Evolutionary conservation across 1,140 invertebrate species (phyloP), one percentile per base, ranked within the genome.

Genomic region (Hyles euphorbiae): DNA sequence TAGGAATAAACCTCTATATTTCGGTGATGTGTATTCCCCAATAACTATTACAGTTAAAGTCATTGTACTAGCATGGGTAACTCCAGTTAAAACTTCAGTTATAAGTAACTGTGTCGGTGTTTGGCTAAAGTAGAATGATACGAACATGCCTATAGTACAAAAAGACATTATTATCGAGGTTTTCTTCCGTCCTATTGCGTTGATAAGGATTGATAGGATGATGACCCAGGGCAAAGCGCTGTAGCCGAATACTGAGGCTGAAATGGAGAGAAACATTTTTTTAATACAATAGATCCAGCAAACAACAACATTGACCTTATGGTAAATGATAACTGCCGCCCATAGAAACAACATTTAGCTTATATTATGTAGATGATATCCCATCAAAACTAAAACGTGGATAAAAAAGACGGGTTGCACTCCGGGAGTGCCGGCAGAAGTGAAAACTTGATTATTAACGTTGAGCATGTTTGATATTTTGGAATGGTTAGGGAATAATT

Each of bases 1-100:
- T 1, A 56, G 36, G 34, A 67, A 60, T 5, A 63, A 12, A 7
- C 65, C 65, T 51, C 65, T 52, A 43, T 63, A 54, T 53, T 67
- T 63, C 8, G 61, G 54, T 0, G 58, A 60, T 3, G 57, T 47
- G 32, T 58, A 67, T 55, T 67, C 65, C 0, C 50, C 40, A n/a
- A 65, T 46, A 8, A 63, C 45, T 10, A 63, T 48, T 2, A 60
- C 43, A 1, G 57, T 54, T n/a, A 51, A 43, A 0, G 60, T 63
- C 6, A 58, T 45, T 12, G 34, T 40, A 0, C 36, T n/a, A 9
- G 45, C 61, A 8, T 49, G 12, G 3, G 43, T 54, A 1, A 57
- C 45, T 22, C 65, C 65, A 7, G 50, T 46, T 11, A 67, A 10
- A 0, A 58, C 34, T 54, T 63, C 50, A 47, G 46, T 60, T 2